phyloP scores from a whole-genome alignment of 2,113 vertebrate species.

The Anolis carolinensis region DNA sequence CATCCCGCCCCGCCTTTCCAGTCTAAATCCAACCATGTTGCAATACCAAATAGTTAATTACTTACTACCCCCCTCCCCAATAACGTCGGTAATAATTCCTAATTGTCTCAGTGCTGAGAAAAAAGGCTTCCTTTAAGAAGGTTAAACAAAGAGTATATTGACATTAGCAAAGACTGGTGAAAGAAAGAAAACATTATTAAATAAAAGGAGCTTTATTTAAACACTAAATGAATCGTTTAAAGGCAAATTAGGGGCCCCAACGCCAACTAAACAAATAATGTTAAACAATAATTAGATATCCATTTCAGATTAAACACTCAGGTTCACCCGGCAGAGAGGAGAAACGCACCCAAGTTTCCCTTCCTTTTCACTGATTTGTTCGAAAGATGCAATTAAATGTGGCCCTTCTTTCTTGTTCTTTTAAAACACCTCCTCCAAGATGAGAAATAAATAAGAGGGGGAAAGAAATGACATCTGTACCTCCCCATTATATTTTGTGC shows the following conservation, averaged over 20 bases:
- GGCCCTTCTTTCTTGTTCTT: slow-evolving; percentile 55
- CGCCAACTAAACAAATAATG: slow-evolving; percentile 80
- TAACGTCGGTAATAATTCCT: slow-evolving; percentile 75
- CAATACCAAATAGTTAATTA: slow-evolving; percentile 68
- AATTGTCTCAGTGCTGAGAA: slow-evolving; percentile 76
- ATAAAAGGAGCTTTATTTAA: slow-evolving; percentile 89
- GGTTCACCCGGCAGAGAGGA: slow-evolving; percentile 58
- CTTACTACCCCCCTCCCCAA: slow-evolving; percentile 54
- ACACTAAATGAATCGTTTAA: slow-evolving; percentile 89
- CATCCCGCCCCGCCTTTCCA: slow-evolving; percentile 41
- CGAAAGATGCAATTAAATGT: slow-evolving; percentile 58
- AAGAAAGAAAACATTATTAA: slow-evolving; percentile 89
- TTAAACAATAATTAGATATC: slow-evolving; percentile 81
- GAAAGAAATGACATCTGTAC: slow-evolving; percentile 42
- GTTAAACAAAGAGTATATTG: slow-evolving; percentile 89
- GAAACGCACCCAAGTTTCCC: slow-evolving; percentile 50
- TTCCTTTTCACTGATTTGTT: slow-evolving; percentile 64
- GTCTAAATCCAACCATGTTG: slow-evolving; percentile 57
- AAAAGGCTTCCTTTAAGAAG: slow-evolving; percentile 83
- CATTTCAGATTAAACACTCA: slow-evolving; percentile 76
- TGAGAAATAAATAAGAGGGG: not conserved
- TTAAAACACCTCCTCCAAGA: slow-evolving; percentile 30
- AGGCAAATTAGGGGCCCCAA: slow-evolving; percentile 88
- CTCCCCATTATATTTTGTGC: slow-evolving; percentile 52
- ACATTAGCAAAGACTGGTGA: slow-evolving; percentile 87